Conservation (phyloP, 2,113 vertebrate genomes). For the Tupaia tana region DNA sequence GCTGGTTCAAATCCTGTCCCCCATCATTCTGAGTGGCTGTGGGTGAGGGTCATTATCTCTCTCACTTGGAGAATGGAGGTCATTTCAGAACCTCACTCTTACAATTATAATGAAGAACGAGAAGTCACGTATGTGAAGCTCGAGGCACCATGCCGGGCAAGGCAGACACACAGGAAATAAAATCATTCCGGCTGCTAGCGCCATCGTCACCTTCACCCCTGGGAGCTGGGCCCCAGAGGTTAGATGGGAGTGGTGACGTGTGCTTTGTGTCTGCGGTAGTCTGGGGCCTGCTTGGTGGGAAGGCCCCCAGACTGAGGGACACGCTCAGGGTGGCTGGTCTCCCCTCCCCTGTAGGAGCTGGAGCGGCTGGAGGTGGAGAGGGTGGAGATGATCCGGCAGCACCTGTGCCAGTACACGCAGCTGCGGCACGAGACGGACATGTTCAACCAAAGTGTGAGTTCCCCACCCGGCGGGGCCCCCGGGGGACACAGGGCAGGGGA, state of each 20-base stretch:
- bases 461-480: neutral
- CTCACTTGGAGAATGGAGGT: neutral
- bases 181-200: fast-evolving
- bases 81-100: neutral
- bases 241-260: neutral
- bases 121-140: fast-evolving
- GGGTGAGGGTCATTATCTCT: neutral
- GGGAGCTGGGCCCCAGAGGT: neutral
- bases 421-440: constrained; percentile 98
- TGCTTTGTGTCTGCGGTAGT: fast-evolving
- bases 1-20: neutral
- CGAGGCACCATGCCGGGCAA: fast-evolving
- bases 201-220: neutral
- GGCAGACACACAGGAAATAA: neutral
- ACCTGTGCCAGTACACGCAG: constrained; percentile 97
- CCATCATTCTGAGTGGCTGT: neutral
- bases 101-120: neutral
- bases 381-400: constrained; percentile 97
- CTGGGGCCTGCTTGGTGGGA: neutral
- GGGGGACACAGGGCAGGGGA: neutral
- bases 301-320: neutral
- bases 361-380: constrained; percentile 97
- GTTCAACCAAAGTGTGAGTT: constrained; percentile 99
- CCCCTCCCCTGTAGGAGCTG: constrained; percentile 90
- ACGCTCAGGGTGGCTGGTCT: constrained; percentile 23